Evolutionary conservation across 2,113 vertebrate species (phyloP).

Genomic region (Pantherophis guttatus): DNA sequence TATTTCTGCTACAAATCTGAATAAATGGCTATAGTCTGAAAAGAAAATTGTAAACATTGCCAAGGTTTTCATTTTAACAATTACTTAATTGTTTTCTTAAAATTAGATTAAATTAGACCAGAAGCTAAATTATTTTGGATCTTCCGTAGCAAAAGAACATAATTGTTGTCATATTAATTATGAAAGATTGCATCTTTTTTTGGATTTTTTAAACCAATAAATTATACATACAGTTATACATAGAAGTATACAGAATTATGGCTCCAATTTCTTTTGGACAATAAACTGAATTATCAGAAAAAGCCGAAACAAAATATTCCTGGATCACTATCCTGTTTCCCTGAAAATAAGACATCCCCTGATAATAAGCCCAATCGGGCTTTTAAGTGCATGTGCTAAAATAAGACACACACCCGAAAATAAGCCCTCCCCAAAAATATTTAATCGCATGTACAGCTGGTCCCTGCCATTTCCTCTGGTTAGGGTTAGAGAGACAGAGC

Average conservation of each 20-base stretch:
- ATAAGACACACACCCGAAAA: too few relatives aligned
- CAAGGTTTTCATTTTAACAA: background rate
- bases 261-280: background rate
- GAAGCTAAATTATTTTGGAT: background rate
- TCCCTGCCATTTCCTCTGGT: too few relatives aligned
- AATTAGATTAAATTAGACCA: background rate
- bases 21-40: background rate
- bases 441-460: too few relatives aligned
- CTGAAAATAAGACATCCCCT: too few relatives aligned
- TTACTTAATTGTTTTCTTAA: background rate
- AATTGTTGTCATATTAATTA: background rate
- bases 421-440: too few relatives aligned
- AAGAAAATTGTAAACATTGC: background rate
- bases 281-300: background rate
- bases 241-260: background rate
- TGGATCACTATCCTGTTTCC: background rate
- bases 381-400: too few relatives aligned
- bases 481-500: too few relatives aligned
- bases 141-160: background rate
- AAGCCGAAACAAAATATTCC: background rate
- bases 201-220: background rate
- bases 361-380: too few relatives aligned
- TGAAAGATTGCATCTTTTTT: background rate
- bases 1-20: background rate
- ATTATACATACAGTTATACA: background rate